Evolutionary conservation across 2,888 invertebrate species (phyloP).

Genomic region (Eristalinus sepulchralis): DNA sequence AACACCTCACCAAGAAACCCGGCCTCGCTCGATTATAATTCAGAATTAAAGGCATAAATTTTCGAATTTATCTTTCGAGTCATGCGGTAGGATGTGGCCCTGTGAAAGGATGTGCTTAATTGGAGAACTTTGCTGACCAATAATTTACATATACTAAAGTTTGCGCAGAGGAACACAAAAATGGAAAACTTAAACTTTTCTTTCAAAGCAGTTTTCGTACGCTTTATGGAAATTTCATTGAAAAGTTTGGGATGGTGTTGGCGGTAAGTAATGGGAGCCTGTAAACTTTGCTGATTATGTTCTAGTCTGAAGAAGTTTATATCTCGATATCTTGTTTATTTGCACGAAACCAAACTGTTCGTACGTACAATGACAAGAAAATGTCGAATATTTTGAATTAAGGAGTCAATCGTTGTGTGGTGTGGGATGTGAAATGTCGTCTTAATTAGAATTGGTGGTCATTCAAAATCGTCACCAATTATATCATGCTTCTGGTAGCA

Average conservation of each 20-base stretch:
- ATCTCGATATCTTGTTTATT: not conserved
- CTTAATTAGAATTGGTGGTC: no score
- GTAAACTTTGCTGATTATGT: not conserved
- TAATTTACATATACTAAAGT: constrained; percentile 36
- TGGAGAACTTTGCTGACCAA: constrained; percentile 59
- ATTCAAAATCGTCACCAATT: no score
- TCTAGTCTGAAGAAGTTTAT: not conserved
- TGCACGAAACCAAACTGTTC: no score
- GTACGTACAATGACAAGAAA: not conserved
- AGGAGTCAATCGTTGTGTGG: no score
- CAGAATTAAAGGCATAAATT: constrained; percentile 70
- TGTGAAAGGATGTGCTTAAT: constrained; percentile 65
- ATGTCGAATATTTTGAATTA: not conserved
- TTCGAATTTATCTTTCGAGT: constrained; percentile 62
- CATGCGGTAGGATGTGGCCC: constrained; percentile 54
- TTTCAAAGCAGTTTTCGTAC: not conserved
- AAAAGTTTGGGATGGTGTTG: not conserved
- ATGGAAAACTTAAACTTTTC: not conserved
- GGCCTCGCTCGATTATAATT: constrained; percentile 61
- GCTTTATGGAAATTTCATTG: constrained; percentile 16
- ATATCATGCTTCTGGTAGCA: no score
- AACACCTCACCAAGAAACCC: constrained; percentile 34
- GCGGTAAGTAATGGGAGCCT: not conserved
- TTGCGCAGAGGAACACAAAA: not conserved
- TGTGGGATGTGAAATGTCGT: no score